phyloP scores from a whole-genome alignment of 2,797 vertebrate species.

The Sebastes steindachneri region DNA sequence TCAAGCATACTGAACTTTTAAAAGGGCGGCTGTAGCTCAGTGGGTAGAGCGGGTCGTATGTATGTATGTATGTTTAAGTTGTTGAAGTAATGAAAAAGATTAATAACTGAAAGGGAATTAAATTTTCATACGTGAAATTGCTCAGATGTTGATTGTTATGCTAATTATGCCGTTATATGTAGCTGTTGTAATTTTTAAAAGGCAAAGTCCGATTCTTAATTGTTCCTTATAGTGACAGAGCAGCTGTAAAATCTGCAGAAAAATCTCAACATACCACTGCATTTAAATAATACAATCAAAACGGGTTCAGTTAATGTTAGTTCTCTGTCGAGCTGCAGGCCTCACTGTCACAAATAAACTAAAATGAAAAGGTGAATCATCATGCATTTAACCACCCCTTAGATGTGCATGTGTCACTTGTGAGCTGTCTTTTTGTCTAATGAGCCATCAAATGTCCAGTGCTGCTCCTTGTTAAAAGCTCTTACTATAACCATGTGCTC shows the following conservation, averaged over 20 bases:
- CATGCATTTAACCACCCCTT: neutral
- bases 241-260: neutral
- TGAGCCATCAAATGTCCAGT: neutral
- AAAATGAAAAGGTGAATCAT: neutral
- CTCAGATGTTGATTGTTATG: neutral
- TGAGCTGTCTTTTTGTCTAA: constrained; percentile 10
- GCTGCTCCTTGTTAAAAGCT: neutral
- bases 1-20: too few relatives aligned
- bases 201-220: neutral
- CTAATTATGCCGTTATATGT: neutral
- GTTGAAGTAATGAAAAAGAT: neutral
- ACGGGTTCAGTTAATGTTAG: neutral
- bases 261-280: neutral
- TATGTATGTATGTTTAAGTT: too few relatives aligned
- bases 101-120: neutral
- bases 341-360: neutral
- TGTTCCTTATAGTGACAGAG: neutral
- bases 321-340: neutral
- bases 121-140: neutral
- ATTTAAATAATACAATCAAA: neutral
- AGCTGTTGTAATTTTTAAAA: neutral
- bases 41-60: too few relatives aligned
- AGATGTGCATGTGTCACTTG: neutral
- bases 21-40: too few relatives aligned
- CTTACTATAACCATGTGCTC: neutral